Base-by-base conservation (phyloP, 1,140 invertebrate genomes). In the Papilio machaon region DNA sequence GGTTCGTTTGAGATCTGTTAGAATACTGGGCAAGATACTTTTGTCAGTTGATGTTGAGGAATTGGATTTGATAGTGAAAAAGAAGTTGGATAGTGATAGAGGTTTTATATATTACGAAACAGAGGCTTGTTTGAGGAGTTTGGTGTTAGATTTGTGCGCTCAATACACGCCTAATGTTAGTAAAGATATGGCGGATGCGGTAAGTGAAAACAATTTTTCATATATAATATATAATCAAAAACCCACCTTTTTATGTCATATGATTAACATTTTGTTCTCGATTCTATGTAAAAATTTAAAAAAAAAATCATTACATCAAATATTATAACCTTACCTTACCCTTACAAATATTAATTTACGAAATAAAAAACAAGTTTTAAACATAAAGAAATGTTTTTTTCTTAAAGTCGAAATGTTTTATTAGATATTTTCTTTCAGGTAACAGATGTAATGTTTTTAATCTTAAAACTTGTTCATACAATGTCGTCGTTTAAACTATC, bases 21-120 rank as follows among this genome's bases (percentile, higher is more conserved):
- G 98, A 89, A 95, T 98, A 58, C 91, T 99, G 35, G 97, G 97
- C 4, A 95, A 96, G 35, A 94, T 98, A 73, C 94, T 99, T 52
- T 94, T 95, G 6, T 87, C 95, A 1, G 95, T 97, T 80, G 95
- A 97, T 83, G 89, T 95, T 7, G 95, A 96, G 10, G 95, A 96
- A 81, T 89, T 98, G 52, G 92, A 95, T 58, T 82, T 92, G 79
- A 89, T 95, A 23, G 89, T 95, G 67, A 90, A 94, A 23, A 92
- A 94, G 2, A 88, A 95, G 73, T 85, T 91, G 49, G 86, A 94
- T 9, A 91, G 89, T 75, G 92, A 95, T 49, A 89, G 94, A 85
- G 95, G 96, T n/a, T 97, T 96, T 85, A 92, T 97, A 47, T 96
- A 96, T 87, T 91, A 94, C 1, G 95, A 96, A 82, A 96, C 97